Evolutionary conservation across 2,888 invertebrate species (phyloP), one percentile per base, ranked within the genome.

Genomic region (Pachycephus smyrnensis): DNA sequence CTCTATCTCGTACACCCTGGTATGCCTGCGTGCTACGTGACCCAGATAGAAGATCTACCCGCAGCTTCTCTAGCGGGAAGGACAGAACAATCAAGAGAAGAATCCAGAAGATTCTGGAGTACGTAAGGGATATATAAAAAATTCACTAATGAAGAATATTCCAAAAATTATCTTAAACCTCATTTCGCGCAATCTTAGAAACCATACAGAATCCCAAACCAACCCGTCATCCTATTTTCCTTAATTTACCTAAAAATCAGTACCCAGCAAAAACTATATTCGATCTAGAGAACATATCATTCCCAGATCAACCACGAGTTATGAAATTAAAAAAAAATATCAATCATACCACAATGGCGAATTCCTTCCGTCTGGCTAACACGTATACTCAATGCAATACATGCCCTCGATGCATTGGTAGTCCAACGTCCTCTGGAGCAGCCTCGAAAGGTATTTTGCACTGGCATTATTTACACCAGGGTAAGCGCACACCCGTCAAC

Each of bases 401-500:
- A 55, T 23, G 55, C 76, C 75, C 76, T 79, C 79, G 81, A 80
- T 78, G 77, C n/a, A 71, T 30, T 31, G 79, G 81, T 86, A 86
- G 82, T 83, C 82, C 85, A 86, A 87, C 86, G 87, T 86, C 89
- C 88, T 88, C 86, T 84, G 85, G 79, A 83, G 77, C 85, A 89
- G 84, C 87, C 89, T 89, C 89, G 88, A 83, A 86, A 88, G 84
- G 85, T 88, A 88, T 88, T 89, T 88, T 86, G 85, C 86, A 83
- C 85, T 83, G 80, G 82, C 84, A 85, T 89, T 33, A 87, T 89
- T 89, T 88, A 86, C 86, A 77, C 86, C 31, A 83, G 84, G 80
- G 84, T 82, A 89, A 89, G 88, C 84, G 85, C 79, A 82, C 84
- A 80, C 79, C 55, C 78, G 79, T 81, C 79, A 79, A 82, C 80